These are phyloP conservation scores for Ridgeia piscesae DNA, from an alignment of 1,140 invertebrate genomes.

Conservation along the genomic window DNA sequence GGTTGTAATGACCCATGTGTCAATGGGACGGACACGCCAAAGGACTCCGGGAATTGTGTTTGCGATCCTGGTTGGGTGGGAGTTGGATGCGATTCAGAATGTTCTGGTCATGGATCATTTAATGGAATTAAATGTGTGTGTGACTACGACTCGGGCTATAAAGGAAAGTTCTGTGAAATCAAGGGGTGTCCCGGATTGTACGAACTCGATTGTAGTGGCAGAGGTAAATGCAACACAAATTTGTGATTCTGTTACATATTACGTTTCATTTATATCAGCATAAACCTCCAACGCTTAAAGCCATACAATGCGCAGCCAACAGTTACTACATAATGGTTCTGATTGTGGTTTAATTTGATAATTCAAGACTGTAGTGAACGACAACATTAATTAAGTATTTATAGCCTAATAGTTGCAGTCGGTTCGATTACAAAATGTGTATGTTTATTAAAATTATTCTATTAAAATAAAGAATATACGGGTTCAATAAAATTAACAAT, in stretches of 20 bases:
- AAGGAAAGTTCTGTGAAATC: constrained; percentile 45
- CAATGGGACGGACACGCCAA: constrained; percentile 38
- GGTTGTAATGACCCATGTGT: constrained; percentile 45
- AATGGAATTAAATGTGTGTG: constrained; percentile 37
- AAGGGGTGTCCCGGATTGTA: constrained; percentile 45
- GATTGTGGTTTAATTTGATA: too few species aligned
- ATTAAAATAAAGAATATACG: too few species aligned
- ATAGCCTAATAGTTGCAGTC: too few species aligned
- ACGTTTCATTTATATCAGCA: neutral
- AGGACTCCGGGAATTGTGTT: constrained; percentile 38
- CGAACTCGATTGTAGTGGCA: constrained; percentile 42
- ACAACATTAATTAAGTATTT: too few species aligned
- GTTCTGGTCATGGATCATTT: constrained; percentile 42
- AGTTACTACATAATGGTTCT: too few species aligned
- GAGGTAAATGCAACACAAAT: constrained; percentile 33
- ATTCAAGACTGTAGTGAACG: too few species aligned
- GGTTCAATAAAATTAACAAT: too few species aligned
- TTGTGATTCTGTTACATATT: neutral
- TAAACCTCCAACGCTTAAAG: too few species aligned
- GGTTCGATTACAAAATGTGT: too few species aligned
- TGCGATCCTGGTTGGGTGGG: constrained; percentile 47
- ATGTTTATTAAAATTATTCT: too few species aligned
- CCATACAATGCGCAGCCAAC: too few species aligned
- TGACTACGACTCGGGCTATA: constrained; percentile 44
- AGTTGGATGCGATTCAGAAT: constrained; percentile 46